phyloP scores from a whole-genome alignment of 2,113 vertebrate species.

The Scomber japonicus region DNA sequence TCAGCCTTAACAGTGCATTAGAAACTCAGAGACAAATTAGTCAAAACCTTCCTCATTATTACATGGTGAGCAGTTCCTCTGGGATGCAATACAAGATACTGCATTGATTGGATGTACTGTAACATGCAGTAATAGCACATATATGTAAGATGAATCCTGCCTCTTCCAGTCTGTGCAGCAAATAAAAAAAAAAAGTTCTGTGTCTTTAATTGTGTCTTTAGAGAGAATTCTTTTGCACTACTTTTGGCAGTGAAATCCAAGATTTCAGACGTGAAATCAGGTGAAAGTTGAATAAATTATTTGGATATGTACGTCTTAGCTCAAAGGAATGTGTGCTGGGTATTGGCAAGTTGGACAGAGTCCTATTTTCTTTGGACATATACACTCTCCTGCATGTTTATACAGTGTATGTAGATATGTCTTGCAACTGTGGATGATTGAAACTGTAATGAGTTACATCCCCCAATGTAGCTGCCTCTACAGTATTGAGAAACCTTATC shows the following conservation, averaged over 20 bases:
- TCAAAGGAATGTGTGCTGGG: neutral
- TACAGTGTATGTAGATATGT: neutral
- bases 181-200: neutral
- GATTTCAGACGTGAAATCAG: neutral
- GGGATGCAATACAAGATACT: neutral
- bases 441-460: neutral
- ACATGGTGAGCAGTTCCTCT: neutral
- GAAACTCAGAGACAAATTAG: slow-evolving; percentile 5
- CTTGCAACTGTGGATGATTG: neutral
- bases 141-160: neutral
- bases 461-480: too few species aligned
- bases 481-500: too few species aligned
- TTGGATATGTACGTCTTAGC: neutral
- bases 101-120: slow-evolving; percentile 6
- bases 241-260: neutral
- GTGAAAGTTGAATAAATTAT: neutral
- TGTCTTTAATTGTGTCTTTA: neutral
- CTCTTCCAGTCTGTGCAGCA: neutral
- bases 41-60: slow-evolving; percentile 7
- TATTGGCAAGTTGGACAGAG: neutral
- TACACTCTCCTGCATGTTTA: neutral
- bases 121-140: neutral
- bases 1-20: slow-evolving; percentile 28
- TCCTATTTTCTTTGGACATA: slow-evolving; percentile 15
- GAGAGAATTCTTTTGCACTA: too few species aligned